Evolutionary conservation across 30 jellyfish, hydroid and myxozoan genomes (phyloP), one percentile per base, ranked within the genome.

Genomic region (Euphysa ruthae): DNA sequence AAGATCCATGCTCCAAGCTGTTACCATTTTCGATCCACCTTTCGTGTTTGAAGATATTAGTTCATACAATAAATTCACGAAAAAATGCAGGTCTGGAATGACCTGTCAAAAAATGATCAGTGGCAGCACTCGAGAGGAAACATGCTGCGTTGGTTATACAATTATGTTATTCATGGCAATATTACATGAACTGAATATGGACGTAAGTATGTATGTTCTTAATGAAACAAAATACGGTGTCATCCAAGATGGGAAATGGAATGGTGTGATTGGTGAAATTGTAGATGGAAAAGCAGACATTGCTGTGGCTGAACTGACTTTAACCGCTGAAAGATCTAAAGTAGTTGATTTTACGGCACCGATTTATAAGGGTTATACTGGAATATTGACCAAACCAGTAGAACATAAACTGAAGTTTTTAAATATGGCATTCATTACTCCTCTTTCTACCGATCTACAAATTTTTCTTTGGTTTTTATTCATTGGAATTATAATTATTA

Each of bases 231-330:
- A 56, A 18, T 56, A 56, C 29, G 69, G 69, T 56, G 38, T 30
- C 23, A 6, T 18, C n/a, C 66, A 43, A 15, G 55, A 62, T 44
- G 95, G 95, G n/a, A 27, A 24, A 26, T 84, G 95, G 95, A 60
- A 62, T 57, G 95, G 95, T 14, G 63, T 84, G 93, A 38, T 84
- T 22, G 91, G 93, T 30, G 95, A 84, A 18, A 60, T 84, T 12
- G 16, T 32, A 13, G 20, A 28, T 6, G 78, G 73, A 13, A 76
- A 76, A 44, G 95, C 95, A 6, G 95, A 84, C 8, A 55, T 84
- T 33, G 90, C 93, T 4, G 72, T 71, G 23, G 91, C 95, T 12
- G 84, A 77, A 0, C 19, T 84, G 62, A 84, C 91, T 19, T 51
- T 78, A 4, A 69, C 79, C 22, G 55, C 58, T 18, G 69, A 21